Base-by-base conservation (phyloP, 2,113 vertebrate species). In the Ceratotherium simum region DNA sequence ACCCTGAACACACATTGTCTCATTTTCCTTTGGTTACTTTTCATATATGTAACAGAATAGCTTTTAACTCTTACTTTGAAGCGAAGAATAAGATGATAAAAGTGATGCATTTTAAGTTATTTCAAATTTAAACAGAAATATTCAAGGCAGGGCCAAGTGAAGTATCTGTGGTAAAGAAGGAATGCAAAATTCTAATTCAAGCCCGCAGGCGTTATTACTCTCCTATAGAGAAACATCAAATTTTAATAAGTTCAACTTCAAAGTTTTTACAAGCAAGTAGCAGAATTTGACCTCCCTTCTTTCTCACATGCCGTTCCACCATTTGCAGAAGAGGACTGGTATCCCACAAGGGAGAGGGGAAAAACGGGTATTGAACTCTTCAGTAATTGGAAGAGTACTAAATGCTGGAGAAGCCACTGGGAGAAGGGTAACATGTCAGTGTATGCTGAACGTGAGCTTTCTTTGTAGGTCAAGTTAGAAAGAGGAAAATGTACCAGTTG, bases 401-500 rank as follows among this genome's bases (percentile, higher is more conserved):
- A 79, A 21, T 88, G 76, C 7, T 25, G 96, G 94, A 70, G 67
- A 93, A 84, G 92, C 75, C 90, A 96, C 94, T 98, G 96, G 97
- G 60, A 85, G 89, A 98, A 98, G 96, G 80, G 70, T 6, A 96
- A 93, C 92, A 25, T 86, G 75, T 95, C 69, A 36, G 54, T 54
- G 72, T 93, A 84, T 91, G 39, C 58, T 76, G 93, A 98, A 96
- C 27, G 54, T 33, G 27, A 96, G 67, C 8, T 27, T 96, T 95
- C 73, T 87, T 56, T 96, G 92, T 33, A 60, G 62, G 92, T 94
- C 8, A 98, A 96, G 58, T 84, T 95, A 97, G 94, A 96, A 95
- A 96, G 81, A 96, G 73, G 82, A 96, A 98, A 98, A 97, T 39
- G 46, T 76, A 72, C 84, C 90, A 94, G 87, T 93, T 97, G 96